Conservation (phyloP, 2,113 vertebrate species). For the Triplophysa dalaica region DNA sequence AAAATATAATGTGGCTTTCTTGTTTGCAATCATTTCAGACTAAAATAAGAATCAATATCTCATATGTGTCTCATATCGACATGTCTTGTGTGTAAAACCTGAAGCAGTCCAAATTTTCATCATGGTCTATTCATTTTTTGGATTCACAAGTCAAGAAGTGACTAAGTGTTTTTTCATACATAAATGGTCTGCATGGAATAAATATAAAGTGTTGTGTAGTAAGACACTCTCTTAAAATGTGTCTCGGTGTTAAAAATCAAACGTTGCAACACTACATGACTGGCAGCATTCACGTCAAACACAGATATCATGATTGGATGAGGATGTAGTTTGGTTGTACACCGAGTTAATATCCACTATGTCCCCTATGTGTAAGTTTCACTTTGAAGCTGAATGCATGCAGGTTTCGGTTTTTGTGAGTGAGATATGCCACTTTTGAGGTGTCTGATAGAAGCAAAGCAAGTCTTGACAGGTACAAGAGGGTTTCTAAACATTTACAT, state of each 20-base stretch:
- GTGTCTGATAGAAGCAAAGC: neutral
- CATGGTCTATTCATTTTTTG: neutral
- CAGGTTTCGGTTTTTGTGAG: slow-evolving; percentile 10
- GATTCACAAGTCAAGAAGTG: neutral
- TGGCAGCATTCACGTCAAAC: neutral
- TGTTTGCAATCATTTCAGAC: neutral
- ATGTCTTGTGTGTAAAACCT: neutral
- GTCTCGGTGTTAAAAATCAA: too few relatives aligned
- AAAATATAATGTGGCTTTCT: neutral
- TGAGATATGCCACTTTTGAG: slow-evolving; percentile 14
- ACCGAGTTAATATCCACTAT: neutral
- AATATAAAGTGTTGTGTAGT: neutral
- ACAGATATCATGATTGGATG: neutral
- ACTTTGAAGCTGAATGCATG: neutral
- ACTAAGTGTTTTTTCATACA: neutral
- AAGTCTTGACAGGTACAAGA: neutral
- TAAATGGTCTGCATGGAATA: neutral
- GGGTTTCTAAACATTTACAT: too few relatives aligned
- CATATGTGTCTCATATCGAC: neutral
- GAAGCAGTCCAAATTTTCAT: neutral
- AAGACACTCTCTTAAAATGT: too few relatives aligned
- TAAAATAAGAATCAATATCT: neutral
- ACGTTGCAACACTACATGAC: neutral
- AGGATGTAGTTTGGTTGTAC: neutral
- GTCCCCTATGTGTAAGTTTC: slow-evolving; percentile 1